Conservation (phyloP, 2,888 invertebrate species). For the Aethes cnicana region DNA sequence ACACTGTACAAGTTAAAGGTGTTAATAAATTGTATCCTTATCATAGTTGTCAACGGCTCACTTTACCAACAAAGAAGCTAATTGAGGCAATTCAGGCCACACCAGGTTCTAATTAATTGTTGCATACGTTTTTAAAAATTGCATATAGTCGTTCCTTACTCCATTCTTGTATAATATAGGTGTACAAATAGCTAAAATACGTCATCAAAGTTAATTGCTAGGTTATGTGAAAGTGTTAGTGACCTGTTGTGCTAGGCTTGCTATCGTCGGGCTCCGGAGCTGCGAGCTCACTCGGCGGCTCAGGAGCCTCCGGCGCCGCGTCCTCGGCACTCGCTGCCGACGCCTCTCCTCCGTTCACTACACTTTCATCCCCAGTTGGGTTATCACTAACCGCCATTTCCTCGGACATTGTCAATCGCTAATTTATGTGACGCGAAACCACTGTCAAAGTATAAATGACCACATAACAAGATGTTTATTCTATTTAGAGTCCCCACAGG, state of each 20-base stretch:
- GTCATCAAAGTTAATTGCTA: slow-evolving; percentile 57
- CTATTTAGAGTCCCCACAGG: slow-evolving; percentile 58
- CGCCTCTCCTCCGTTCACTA: slow-evolving; percentile 52
- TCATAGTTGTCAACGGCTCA: slow-evolving; percentile 11
- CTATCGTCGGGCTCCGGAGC: slow-evolving; percentile 41
- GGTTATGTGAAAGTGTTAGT: slow-evolving; percentile 66
- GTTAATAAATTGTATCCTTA: neutral
- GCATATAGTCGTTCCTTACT: neutral
- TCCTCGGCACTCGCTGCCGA: slow-evolving; percentile 46
- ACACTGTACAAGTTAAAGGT: slow-evolving; percentile 2
- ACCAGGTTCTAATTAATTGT: neutral
- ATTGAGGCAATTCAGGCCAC: neutral
- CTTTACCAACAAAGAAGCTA: neutral
- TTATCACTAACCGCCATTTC: slow-evolving; percentile 79
- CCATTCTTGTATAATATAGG: slow-evolving; percentile 5
- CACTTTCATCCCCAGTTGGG: slow-evolving; percentile 60
- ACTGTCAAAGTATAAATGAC: slow-evolving; percentile 65
- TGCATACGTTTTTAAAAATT: neutral
- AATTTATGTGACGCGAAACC: slow-evolving; percentile 58
- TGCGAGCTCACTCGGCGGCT: slow-evolving; percentile 42
- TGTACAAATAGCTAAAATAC: slow-evolving; percentile 43
- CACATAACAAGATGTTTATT: slow-evolving; percentile 71
- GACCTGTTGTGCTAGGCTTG: slow-evolving; percentile 49
- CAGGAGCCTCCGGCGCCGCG: slow-evolving; percentile 42
- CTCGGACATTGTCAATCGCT: slow-evolving; percentile 76